Base-by-base conservation (phyloP, 2,888 invertebrate genomes). In the Andrena dorsata region DNA sequence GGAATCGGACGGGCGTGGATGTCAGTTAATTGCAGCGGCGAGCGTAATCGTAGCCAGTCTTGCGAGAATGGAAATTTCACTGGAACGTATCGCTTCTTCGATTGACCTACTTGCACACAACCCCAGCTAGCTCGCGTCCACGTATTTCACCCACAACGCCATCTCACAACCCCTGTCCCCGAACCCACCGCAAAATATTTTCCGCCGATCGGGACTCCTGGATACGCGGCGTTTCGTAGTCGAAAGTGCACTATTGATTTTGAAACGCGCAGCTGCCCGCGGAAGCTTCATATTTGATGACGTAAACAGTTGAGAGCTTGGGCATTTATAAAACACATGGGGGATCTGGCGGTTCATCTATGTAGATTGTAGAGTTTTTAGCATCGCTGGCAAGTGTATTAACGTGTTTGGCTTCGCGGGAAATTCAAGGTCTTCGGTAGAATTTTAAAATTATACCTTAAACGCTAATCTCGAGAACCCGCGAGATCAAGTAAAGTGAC, bases 31-130 rank as follows among this genome's bases (percentile, higher is more conserved):
- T 85, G 85, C 74, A 82, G 5, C 68, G 78, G 26, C 72, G 53
- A 76, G 70, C 65, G 80, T 74, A 72, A 82, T 86, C 84, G 80
- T 53, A 80, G 53, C 60, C 77, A 82, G 78, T 53, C 77, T 86
- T 78, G 80, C 75, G 83, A 85, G 81, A 83, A 86, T 87, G 85
- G 87, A 83, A 86, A 85, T 77, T 87, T 85, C 76, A 74, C 78
- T 82, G 64, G 63, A 76, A 86, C 69, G 69, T 82, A 85, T 86
- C 79, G 83, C 77, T 80, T 82, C 83, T 87, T 82, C 87, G 85
- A 87, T 87, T 81, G 87, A 87, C 87, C 87, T 80, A 87, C 81
- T 85, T 87, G 61, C 65, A 60, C 60, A 56, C 28, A 28, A 47
- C 16, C n/a, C 20, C 49, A 30, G 26, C 30, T 3, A 41, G 2